Evolutionary conservation across 2,888 invertebrate species (phyloP), one percentile per base, ranked within the genome.

Genomic region (Diogma glabrata): DNA sequence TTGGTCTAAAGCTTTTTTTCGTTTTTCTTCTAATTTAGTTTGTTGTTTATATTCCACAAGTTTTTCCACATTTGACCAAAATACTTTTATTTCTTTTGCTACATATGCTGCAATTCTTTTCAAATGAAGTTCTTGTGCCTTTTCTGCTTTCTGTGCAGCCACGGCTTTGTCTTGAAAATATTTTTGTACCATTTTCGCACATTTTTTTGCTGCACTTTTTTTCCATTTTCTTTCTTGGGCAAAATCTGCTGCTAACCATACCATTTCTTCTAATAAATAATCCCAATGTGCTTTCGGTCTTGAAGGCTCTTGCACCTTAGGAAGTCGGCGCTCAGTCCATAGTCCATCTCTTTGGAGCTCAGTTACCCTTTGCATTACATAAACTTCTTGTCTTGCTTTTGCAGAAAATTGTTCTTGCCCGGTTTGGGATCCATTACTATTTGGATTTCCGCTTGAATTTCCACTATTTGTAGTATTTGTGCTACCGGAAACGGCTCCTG

Each of bases 201-300:
- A 91, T 75, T 82, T 94, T 66, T 89, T 89, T 2, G 95, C 93
- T 5, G 92, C 90, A 53, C 89, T 87, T 68, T 92, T 92, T 66
- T 99, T 99, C 93, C 94, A 95, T 68, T 94, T 95, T 56, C 96
- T 79, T 71, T 99, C 99, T 68, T 94, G 91, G 23, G 89, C 89
- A 72, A 99, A 99, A 72, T 99, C 97, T 33, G 92, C 88, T 30
- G 95, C 91, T 58, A 99, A 75, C 99, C 99, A 99, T 33, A 87
- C 87, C 93, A 96, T 95, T 73, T 99, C 99, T 71, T 99, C 97
- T 38, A 99, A 74, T 56, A 99, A 74, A 71, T 94, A 97, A 71
- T 99, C 99, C 96, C 97, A 97, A 70, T 99, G 97, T 23, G 91
- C 86, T 73, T 96, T 97, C 50, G 82, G 76, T 56, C 96, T 77